Conservation (phyloP, 2,888 invertebrate genomes). For the Cerastis rubricosa region DNA sequence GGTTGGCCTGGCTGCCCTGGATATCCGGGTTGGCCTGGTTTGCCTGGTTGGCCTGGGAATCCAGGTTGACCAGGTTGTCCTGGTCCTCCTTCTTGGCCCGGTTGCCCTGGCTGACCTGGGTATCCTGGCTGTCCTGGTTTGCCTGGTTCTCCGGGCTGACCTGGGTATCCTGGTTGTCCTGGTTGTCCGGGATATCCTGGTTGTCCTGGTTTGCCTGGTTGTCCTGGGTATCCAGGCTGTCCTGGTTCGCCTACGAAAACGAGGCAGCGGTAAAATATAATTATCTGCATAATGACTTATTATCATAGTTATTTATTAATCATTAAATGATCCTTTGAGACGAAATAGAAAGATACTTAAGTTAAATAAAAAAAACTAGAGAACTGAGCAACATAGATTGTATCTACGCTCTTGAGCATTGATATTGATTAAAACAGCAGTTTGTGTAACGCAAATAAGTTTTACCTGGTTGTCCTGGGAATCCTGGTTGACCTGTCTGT, state of each 20-base stretch:
- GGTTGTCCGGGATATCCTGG: constrained; percentile 23
- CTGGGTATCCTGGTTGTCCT: constrained; percentile 60
- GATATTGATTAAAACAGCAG: too few species aligned
- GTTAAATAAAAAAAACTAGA: too few species aligned
- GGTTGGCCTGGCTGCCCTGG: constrained; percentile 22
- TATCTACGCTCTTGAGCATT: too few species aligned
- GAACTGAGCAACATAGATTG: too few species aligned
- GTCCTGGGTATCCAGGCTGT: too few species aligned
- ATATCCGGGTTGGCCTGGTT: constrained; percentile 3
- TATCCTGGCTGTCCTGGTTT: constrained; percentile 61
- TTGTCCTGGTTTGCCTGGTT: constrained; percentile 3
- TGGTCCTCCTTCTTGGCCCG: constrained; percentile 58
- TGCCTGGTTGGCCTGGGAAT: not conserved
- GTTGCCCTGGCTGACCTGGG: constrained; percentile 69
- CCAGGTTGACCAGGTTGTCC: constrained; percentile 72
- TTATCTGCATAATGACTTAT: too few species aligned
- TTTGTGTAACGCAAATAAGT: constrained; percentile 10
- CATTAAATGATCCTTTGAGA: too few species aligned
- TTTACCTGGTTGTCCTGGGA: constrained; percentile 13
- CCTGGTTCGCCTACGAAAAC: not conserved
- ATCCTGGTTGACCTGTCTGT: constrained; percentile 59
- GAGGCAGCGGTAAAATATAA: too few species aligned
- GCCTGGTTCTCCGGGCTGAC: constrained; percentile 67
- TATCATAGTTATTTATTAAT: too few species aligned
- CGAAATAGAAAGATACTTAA: too few species aligned